phyloP scores from a whole-genome alignment of 2,113 vertebrate species.

The Vireo altiloquus region DNA sequence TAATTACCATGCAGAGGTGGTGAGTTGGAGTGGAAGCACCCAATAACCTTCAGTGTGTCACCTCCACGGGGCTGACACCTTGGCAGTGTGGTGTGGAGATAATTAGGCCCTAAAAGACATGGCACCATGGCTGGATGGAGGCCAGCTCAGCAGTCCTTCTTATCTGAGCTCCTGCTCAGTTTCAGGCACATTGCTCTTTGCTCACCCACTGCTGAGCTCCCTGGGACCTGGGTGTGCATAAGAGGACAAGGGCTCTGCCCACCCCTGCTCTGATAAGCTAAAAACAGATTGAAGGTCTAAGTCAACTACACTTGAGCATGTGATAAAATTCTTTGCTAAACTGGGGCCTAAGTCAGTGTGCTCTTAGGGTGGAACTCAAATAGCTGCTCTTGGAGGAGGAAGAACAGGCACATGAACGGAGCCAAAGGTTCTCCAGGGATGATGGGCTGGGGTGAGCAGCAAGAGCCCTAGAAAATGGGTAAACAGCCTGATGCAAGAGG shows the following conservation, averaged over 20 bases:
- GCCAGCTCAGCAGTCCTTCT: neutral
- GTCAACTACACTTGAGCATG: neutral
- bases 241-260: neutral
- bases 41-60: neutral
- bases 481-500: neutral
- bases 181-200: neutral
- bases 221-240: fast-evolving
- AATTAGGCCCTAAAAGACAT: neutral
- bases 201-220: neutral
- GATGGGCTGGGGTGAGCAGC: neutral
- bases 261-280: conserved; percentile 16
- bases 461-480: neutral
- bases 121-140: neutral
- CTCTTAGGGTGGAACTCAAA: conserved; percentile 29
- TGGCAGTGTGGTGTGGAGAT: neutral
- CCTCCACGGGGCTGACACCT: neutral
- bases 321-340: conserved; percentile 51
- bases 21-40: neutral
- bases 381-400: neutral
- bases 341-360: conserved; percentile 22
- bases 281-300: neutral
- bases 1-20: fast-evolving
- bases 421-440: conserved; percentile 11
- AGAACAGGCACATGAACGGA: neutral
- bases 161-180: neutral